A percentile compares a stretch with the other conserved stretches of the same genome.
phyloP scores from a whole-genome alignment of 35 echinoderm and acorn worm species.

The Anneissia japonica region DNA sequence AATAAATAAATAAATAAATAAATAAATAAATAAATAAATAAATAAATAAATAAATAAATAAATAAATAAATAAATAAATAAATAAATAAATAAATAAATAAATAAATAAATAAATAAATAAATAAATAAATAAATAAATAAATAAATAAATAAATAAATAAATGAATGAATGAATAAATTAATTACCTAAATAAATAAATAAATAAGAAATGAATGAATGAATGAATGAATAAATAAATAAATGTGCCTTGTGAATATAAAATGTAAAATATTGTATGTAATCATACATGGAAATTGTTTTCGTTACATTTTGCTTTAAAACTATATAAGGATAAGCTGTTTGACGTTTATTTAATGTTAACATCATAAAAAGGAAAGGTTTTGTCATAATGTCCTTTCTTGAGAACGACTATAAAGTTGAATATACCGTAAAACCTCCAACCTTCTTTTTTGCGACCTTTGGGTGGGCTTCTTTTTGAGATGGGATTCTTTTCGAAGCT shows the following conservation, averaged over 20 bases:
- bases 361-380: no score
- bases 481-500: no score
- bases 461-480: no score
- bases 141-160: constrained; percentile 9
- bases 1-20: background rate
- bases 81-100: background rate
- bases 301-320: background rate
- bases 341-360: background rate
- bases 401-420: no score
- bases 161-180: background rate
- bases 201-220: background rate
- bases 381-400: no score
- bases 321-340: background rate
- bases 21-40: background rate
- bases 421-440: no score
- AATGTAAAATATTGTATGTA: background rate
- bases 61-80: background rate
- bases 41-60: background rate
- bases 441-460: no score
- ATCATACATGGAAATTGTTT: background rate
- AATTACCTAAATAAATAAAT: background rate
- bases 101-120: background rate
- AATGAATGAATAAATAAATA: background rate
- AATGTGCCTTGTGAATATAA: background rate
- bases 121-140: background rate